phyloP scores from a whole-genome alignment of 2,113 vertebrate genomes.

The Ptilorrhoa leucosticta region DNA sequence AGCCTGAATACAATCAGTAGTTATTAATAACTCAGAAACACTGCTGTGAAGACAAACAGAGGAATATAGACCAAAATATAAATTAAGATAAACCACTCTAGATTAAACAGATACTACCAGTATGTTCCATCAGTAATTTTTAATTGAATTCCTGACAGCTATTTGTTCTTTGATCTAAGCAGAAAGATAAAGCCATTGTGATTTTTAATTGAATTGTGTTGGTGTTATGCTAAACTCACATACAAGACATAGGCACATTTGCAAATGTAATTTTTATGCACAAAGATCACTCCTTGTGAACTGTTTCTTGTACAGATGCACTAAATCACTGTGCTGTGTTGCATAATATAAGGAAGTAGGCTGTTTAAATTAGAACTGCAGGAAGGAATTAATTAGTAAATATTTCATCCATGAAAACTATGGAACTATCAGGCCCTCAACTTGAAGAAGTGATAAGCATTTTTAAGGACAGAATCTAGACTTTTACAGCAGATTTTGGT shows the following conservation, averaged over 20 bases:
- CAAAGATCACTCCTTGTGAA: neutral
- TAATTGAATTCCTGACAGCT: constrained; percentile 49
- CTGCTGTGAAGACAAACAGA: neutral
- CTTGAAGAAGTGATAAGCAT: neutral
- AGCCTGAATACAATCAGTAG: neutral
- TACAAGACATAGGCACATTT: neutral
- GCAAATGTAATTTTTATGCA: neutral
- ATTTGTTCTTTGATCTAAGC: constrained; percentile 55
- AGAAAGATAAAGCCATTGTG: constrained; percentile 49
- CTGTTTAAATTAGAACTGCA: neutral
- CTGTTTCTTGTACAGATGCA: neutral
- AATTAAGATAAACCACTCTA: constrained; percentile 47
- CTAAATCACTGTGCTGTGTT: neutral
- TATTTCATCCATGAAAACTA: neutral
- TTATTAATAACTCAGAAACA: neutral
- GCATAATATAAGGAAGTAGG: neutral
- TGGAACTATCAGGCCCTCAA: accelerated
- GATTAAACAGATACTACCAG: constrained; percentile 29
- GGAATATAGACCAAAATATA: constrained; percentile 36
- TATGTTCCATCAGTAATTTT: constrained; percentile 52
- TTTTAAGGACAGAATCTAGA: neutral
- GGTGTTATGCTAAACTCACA: neutral
- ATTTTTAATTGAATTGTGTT: constrained; percentile 61
- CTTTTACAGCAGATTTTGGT: neutral
- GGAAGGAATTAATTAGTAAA: neutral